These are phyloP conservation scores for Alcis repandata DNA, from an alignment of 2,888 invertebrate species.

Conservation along the genomic window DNA sequence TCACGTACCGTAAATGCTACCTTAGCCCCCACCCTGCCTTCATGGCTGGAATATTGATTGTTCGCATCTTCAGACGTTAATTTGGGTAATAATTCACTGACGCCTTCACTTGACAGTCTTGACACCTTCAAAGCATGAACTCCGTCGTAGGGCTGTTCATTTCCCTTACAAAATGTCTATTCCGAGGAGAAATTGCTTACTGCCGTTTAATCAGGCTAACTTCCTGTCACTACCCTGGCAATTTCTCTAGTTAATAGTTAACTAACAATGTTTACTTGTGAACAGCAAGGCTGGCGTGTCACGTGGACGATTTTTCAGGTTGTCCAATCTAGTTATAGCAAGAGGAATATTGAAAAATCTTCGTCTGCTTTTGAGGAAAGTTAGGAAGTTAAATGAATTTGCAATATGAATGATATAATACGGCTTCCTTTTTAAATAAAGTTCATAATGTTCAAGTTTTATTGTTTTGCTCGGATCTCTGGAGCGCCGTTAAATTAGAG, in stretches of 20 bases:
- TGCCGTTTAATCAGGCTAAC: conserved; percentile 48
- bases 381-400: too few relatives aligned
- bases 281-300: background rate
- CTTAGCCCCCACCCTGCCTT: conserved; percentile 8
- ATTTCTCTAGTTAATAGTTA: background rate
- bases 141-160: conserved; percentile 47
- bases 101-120: conserved; percentile 22
- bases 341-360: too few relatives aligned
- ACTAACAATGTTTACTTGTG: background rate
- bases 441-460: too few relatives aligned
- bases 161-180: conserved; percentile 50
- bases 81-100: conserved; percentile 30
- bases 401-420: too few relatives aligned
- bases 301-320: too few relatives aligned
- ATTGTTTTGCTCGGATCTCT: too few relatives aligned
- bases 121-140: conserved; percentile 39
- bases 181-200: conserved; percentile 35
- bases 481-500: too few relatives aligned
- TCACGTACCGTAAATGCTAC: conserved; percentile 32
- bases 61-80: conserved; percentile 13
- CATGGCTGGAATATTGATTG: conserved; percentile 30
- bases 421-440: too few relatives aligned
- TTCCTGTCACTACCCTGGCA: conserved; percentile 39
- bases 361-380: too few relatives aligned
- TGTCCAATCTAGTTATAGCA: too few relatives aligned